Conservation (phyloP, 2,113 vertebrate genomes). For the Acinonyx jubatus region DNA sequence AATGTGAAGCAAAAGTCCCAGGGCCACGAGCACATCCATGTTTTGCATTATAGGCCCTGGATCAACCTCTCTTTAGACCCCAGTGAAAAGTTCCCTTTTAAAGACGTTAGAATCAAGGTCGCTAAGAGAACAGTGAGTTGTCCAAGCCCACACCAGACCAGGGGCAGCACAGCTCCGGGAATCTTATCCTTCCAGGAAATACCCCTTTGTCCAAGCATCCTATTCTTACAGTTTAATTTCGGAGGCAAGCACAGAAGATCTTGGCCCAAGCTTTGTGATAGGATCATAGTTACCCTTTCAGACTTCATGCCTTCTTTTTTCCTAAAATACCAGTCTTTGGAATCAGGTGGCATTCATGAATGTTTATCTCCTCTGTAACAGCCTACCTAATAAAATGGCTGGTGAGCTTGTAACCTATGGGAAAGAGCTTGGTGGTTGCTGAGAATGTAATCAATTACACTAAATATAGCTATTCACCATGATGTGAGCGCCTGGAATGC, state of each 20-base stretch:
- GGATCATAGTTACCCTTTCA: conserved; percentile 34
- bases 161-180: background rate
- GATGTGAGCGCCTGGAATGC: conserved; percentile 54
- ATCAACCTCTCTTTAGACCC: background rate
- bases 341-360: conserved; percentile 32
- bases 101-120: background rate
- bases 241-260: too few species aligned
- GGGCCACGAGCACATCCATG: background rate
- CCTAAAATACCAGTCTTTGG: background rate
- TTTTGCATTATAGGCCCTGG: background rate
- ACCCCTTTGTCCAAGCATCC: accelerated
- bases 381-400: conserved; percentile 50
- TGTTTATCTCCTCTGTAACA: conserved; percentile 51
- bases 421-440: conserved; percentile 64
- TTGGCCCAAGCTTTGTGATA: background rate
- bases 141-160: background rate
- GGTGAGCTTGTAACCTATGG: conserved; percentile 47
- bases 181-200: background rate
- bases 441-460: conserved; percentile 77
- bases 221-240: background rate
- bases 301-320: background rate
- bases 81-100: background rate
- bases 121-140: background rate
- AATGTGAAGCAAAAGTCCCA: background rate
- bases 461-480: conserved; percentile 75